Conservation (phyloP, 2,888 invertebrate species). For the Agonopterix alstromeriana region DNA sequence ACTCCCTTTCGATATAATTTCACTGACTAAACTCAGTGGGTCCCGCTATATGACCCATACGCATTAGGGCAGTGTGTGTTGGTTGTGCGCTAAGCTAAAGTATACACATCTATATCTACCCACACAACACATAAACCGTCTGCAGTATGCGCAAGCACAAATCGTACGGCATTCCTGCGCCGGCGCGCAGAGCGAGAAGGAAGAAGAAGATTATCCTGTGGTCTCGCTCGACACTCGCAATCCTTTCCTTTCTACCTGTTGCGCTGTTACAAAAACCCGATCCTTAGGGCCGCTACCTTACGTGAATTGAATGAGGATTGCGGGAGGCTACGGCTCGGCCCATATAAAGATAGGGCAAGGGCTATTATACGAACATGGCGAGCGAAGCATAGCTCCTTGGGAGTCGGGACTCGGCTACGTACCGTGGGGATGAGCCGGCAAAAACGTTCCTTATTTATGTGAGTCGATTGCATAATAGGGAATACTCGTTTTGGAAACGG, state of each 20-base stretch:
- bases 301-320: conserved; percentile 75
- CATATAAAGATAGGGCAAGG: conserved; percentile 74
- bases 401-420: conserved; percentile 52
- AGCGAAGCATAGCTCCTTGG: conserved; percentile 34
- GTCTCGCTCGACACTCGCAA: conserved; percentile 63
- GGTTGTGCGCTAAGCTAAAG: conserved; percentile 46
- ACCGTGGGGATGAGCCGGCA: conserved; percentile 58
- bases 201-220: conserved; percentile 29
- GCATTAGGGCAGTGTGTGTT: conserved; percentile 76
- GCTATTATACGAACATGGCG: conserved; percentile 56
- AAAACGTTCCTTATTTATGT: conserved; percentile 48
- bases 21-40: conserved; percentile 72
- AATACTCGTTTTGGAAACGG: conserved; percentile 48
- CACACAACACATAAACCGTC: conserved; percentile 48
- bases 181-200: conserved; percentile 50
- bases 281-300: conserved; percentile 76
- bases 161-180: conserved; percentile 75
- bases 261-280: conserved; percentile 75
- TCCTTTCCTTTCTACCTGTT: conserved; percentile 77
- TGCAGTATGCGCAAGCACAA: conserved; percentile 66
- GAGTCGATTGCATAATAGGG: conserved; percentile 64
- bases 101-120: conserved; percentile 31
- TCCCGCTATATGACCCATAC: conserved; percentile 76
- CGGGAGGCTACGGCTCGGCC: conserved; percentile 72
- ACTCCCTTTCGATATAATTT: conserved; percentile 76